These are phyloP conservation scores for Schizaphis graminum DNA, from an alignment of 2,888 invertebrate genomes.

Conservation along the genomic window DNA sequence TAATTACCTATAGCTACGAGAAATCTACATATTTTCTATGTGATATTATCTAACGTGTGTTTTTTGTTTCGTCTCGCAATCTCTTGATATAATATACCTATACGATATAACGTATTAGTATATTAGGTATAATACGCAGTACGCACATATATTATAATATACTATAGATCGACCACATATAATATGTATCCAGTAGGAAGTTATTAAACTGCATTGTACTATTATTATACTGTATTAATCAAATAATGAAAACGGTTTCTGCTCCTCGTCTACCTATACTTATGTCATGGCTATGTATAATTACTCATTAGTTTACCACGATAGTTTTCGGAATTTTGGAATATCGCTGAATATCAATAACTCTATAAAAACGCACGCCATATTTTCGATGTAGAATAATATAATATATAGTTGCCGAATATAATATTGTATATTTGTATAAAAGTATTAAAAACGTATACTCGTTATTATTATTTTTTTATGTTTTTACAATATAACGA, in stretches of 20 bases:
- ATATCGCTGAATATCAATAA: background rate
- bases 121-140: background rate
- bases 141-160: background rate
- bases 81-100: background rate
- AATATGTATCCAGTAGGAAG: background rate
- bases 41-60: background rate
- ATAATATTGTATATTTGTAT: background rate
- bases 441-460: too few species aligned
- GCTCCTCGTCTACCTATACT: background rate
- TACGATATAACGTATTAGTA: background rate
- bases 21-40: slow-evolving; percentile 9
- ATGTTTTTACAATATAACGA: background rate
- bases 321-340: background rate
- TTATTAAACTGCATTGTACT: background rate
- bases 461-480: too few species aligned
- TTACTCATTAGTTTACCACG: background rate
- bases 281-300: background rate
- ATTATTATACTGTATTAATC: background rate
- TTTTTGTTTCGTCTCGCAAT: background rate
- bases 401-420: background rate
- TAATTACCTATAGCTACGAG: background rate
- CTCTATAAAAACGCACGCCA: background rate
- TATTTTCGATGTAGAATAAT: background rate
- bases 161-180: background rate
- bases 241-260: background rate